Evolutionary conservation across 1,140 invertebrate species (phyloP), one percentile per base, ranked within the genome.

Genomic region (Orius laevigatus): DNA sequence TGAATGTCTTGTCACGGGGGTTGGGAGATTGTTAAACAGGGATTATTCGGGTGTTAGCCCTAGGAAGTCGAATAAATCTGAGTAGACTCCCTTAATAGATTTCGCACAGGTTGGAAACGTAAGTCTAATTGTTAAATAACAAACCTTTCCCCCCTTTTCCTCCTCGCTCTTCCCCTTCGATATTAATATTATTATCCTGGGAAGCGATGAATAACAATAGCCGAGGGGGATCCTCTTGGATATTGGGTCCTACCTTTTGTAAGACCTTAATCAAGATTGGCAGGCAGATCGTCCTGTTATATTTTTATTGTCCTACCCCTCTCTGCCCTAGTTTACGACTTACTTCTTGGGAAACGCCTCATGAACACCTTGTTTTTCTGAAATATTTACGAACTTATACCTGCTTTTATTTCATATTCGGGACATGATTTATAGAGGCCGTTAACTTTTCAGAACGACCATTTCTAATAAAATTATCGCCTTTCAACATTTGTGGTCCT

Each of bases 81-180:
- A 25, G 25, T 3, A 25, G 25, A 25, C 8, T 25, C 3, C 25
- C 3, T 25, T 25, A 25, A 25, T 25, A 25, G 25, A 25, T 25
- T 25, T 25, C 25, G 25, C 25, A 25, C 25, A 25, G 25, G 25
- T 25, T 25, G 25, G 25, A 25, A 25, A 25, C 25, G 25, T 32
- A n/a, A 32, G 25, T 45, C 32, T 45, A 45, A 45, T 45, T 45
- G 43, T 45, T 45, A 45, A 45, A 45, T 45, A 45, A 45, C 43
- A 45, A 45, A 45, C 43, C 43, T 31, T 32, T 45, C 19, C 19
- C 25, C 25, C 25, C 25, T 25, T 25, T 25, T 14, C 14, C 19
- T n/a, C 15, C 5, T 25, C 43, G 10, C 32, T 31, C 43, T 31
- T 32, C n/a, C 15, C 6, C 25, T 8, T 45, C 18, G n/a, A 25